Evolutionary conservation across 2,797 vertebrate genomes (phyloP).

Genomic region (Chelmon rostratus): DNA sequence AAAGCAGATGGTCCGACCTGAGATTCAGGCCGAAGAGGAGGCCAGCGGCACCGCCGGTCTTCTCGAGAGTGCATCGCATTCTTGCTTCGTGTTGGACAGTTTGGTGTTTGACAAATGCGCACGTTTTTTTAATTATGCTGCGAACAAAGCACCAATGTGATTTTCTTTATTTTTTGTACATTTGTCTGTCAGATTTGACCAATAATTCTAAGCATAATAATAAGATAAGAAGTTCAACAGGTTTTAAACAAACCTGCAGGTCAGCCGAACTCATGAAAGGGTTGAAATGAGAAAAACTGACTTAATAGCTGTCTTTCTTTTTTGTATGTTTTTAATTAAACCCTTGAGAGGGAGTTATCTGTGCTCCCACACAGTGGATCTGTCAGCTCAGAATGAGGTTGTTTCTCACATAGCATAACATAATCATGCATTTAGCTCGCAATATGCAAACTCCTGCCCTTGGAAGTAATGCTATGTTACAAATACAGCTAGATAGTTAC

Average conservation of each 20-base stretch:
- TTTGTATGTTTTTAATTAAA: background rate
- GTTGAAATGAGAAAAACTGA: too few species aligned
- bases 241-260: background rate
- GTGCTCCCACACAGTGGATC: background rate
- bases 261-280: background rate
- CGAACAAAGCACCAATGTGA: background rate
- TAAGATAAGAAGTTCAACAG: background rate
- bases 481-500: background rate
- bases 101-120: background rate
- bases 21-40: constrained; percentile 25
- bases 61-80: background rate
- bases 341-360: background rate
- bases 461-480: background rate
- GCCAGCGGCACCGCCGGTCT: background rate
- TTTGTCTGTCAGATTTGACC: background rate
- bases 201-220: background rate
- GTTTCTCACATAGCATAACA: background rate
- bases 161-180: background rate
- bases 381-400: background rate
- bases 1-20: constrained; percentile 52
- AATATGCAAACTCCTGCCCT: background rate
- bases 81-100: background rate
- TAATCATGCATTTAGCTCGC: background rate
- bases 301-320: background rate
- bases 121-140: background rate